Conservation (phyloP, 2,113 vertebrate genomes). For the Nycticorax nycticorax region DNA sequence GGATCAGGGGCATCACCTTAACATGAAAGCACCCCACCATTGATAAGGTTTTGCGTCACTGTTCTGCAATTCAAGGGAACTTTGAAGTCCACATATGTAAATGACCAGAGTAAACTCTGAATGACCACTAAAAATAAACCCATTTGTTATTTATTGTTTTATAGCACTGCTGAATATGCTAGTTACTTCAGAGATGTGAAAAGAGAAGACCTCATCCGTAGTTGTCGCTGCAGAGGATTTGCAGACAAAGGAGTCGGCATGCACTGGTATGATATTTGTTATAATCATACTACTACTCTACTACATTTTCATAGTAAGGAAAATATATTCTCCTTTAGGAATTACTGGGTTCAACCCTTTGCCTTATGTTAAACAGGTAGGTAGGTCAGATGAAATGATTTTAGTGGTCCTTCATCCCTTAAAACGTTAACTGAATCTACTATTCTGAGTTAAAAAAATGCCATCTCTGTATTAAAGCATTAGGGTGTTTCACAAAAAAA, state of each 20-base stretch:
- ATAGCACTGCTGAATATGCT: not conserved
- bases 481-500: not conserved
- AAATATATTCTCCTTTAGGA: not conserved
- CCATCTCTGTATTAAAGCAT: not conserved
- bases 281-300: not conserved
- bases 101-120: not conserved
- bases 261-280: not conserved
- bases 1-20: not conserved
- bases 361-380: not conserved
- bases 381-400: not conserved
- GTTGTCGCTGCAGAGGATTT: not conserved
- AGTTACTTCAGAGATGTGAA: not conserved
- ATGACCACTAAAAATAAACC: not conserved
- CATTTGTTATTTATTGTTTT: not conserved
- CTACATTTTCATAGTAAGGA: not conserved
- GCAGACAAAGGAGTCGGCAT: not conserved
- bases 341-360: not conserved
- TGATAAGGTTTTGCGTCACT: not conserved
- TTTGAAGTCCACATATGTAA: not conserved
- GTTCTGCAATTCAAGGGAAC: not conserved
- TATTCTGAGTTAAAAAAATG: not conserved
- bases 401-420: not conserved
- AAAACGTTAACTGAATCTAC: not conserved
- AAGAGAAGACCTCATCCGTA: not conserved
- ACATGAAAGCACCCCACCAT: not conserved